These are phyloP conservation scores for Eristalis intricaria DNA, from an alignment of 2,888 invertebrate genomes.

Conservation along the genomic window DNA sequence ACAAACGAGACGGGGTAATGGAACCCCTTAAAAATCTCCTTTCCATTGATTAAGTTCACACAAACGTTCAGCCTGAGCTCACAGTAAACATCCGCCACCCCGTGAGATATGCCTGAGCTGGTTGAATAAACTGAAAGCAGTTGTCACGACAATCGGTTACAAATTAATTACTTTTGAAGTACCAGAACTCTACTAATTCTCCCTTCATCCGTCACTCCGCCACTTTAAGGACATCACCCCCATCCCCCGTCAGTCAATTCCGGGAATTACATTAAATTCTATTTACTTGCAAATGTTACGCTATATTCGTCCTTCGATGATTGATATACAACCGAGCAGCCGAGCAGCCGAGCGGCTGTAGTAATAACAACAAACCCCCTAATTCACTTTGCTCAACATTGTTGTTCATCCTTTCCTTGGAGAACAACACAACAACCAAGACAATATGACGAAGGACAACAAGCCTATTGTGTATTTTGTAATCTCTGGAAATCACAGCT, in stretches of 20 bases:
- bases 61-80: background rate
- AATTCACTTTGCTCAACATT: conserved; percentile 53
- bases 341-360: background rate
- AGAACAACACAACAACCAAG: background rate
- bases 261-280: conserved; percentile 58
- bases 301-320: conserved; percentile 52
- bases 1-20: background rate
- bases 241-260: conserved; percentile 5
- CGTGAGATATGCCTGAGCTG: background rate
- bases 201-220: background rate
- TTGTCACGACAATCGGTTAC: conserved; percentile 44
- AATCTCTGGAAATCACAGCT: conserved; percentile 56
- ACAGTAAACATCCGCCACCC: background rate
- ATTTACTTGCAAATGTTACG: conserved; percentile 47
- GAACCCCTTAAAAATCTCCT: background rate
- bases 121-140: conserved; percentile 25
- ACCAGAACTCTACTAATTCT: background rate
- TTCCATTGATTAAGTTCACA: background rate
- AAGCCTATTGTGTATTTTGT: conserved; percentile 65
- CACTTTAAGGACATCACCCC: background rate
- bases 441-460: conserved; percentile 50
- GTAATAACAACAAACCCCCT: conserved; percentile 19
- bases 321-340: conserved; percentile 33
- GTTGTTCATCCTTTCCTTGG: conserved; percentile 1
- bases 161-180: conserved; percentile 62